Percentiles rank a stretch among this genome's conserved stretches.
phyloP scores from a whole-genome alignment of 2,888 invertebrate genomes.

The Papilio elwesi region DNA sequence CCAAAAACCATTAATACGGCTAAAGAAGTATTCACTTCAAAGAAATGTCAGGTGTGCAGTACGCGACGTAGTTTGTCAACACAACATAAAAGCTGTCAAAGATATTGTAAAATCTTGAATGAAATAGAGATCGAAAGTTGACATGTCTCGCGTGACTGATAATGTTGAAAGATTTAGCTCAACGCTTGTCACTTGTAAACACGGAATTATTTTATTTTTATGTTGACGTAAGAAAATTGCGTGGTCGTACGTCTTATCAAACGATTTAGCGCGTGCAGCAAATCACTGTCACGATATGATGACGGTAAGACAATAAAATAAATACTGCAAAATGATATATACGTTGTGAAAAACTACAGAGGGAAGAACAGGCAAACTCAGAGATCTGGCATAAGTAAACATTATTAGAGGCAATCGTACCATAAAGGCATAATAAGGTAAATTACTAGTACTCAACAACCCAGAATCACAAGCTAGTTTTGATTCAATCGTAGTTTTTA shows the following conservation, averaged over 20 bases:
- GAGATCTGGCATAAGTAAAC: no score
- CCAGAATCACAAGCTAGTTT: no score
- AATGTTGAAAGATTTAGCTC: not conserved
- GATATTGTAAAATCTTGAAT: constrained; percentile 2
- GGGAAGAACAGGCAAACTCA: no score
- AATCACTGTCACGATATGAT: constrained; percentile 3
- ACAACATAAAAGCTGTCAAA: constrained; percentile 1
- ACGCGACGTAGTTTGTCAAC: no score
- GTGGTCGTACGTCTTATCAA: not conserved
- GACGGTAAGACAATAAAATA: no score
- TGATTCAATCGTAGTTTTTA: no score
- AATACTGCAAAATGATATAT: no score
- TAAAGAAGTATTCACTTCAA: not conserved
- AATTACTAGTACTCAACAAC: no score
- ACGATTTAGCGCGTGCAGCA: constrained; percentile 4
- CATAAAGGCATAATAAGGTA: no score
- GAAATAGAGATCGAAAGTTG: not conserved
- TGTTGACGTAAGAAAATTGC: not conserved
- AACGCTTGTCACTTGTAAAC: not conserved
- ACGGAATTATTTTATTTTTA: not conserved
- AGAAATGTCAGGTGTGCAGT: not conserved
- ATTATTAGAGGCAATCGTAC: no score
- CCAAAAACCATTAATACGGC: no score
- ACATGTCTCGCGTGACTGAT: constrained; percentile 22
- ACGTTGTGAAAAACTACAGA: no score